These are phyloP conservation scores for Pterophyllum scalare DNA, from an alignment of 2,113 vertebrate genomes.

Conservation along the genomic window DNA sequence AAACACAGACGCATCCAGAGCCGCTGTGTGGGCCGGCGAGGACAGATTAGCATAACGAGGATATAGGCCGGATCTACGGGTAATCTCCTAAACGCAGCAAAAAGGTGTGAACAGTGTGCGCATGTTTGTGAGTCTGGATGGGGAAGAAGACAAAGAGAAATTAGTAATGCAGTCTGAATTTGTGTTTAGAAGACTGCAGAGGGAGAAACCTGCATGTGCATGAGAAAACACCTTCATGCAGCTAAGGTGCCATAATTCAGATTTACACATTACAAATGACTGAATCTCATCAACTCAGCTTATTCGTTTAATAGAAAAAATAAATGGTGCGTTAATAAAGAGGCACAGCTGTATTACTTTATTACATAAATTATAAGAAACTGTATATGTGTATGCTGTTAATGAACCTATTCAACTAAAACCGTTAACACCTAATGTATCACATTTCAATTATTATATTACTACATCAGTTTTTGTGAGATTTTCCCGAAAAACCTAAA, in stretches of 20 bases:
- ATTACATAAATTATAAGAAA: too few species aligned
- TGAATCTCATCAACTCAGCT: background rate
- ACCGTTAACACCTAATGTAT: too few species aligned
- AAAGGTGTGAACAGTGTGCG: background rate
- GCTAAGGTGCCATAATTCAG: background rate
- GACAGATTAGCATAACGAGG: conserved; percentile 46
- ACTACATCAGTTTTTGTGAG: too few species aligned
- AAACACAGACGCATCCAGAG: conserved; percentile 6
- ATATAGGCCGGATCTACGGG: conserved; percentile 7
- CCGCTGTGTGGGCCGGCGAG: conserved; percentile 32
- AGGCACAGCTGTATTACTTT: too few species aligned
- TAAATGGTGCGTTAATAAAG: background rate
- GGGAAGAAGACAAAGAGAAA: background rate
- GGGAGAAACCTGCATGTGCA: background rate
- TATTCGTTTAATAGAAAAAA: too few species aligned
- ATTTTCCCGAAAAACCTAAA: too few species aligned
- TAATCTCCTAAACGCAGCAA: conserved; percentile 11
- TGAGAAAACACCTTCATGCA: background rate
- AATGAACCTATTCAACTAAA: too few species aligned
- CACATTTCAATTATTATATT: too few species aligned
- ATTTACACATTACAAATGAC: background rate
- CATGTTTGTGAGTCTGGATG: background rate
- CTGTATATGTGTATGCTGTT: too few species aligned
- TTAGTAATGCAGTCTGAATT: background rate
- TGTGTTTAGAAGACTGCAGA: background rate